Evolutionary conservation across 2,888 invertebrate species (phyloP).

Genomic region (Hemaris fuciformis): DNA sequence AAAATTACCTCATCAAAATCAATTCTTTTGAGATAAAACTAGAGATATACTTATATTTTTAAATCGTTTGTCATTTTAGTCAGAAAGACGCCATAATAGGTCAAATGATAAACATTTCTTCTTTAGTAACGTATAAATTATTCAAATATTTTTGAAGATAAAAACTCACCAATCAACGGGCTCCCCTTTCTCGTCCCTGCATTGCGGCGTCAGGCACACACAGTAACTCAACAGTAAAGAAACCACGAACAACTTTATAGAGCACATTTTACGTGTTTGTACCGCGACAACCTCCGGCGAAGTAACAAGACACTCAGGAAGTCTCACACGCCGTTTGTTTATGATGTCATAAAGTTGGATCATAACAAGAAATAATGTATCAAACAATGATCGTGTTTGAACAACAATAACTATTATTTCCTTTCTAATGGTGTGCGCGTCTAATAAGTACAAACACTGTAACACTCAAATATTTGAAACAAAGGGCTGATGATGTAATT

Average conservation of each 20-base stretch:
- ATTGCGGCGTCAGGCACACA: constrained; percentile 63
- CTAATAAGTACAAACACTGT: background rate
- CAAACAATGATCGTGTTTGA: constrained; percentile 65
- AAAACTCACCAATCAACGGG: constrained; percentile 86
- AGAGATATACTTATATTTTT: no score
- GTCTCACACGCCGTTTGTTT: constrained; percentile 45
- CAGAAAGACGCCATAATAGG: no score
- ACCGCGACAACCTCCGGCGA: constrained; percentile 35
- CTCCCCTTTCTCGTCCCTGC: constrained; percentile 83
- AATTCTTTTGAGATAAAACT: no score
- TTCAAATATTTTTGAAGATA: constrained; percentile 16
- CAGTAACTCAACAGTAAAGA: constrained; percentile 45
- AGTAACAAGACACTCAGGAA: constrained; percentile 63
- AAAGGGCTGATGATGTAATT: constrained; percentile 1
- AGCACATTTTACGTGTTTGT: constrained; percentile 51
- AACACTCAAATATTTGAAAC: background rate
- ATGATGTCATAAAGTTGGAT: constrained; percentile 52
- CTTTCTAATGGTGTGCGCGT: constrained; percentile 27
- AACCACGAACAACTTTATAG: constrained; percentile 40
- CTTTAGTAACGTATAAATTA: background rate
- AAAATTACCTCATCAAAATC: background rate
- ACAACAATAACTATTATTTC: constrained; percentile 50
- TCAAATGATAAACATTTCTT: no score
- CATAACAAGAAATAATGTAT: constrained; percentile 41
- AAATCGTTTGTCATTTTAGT: no score